Conservation (phyloP, 2,797 vertebrate species). For the Petrocephalus schoutedeni region DNA sequence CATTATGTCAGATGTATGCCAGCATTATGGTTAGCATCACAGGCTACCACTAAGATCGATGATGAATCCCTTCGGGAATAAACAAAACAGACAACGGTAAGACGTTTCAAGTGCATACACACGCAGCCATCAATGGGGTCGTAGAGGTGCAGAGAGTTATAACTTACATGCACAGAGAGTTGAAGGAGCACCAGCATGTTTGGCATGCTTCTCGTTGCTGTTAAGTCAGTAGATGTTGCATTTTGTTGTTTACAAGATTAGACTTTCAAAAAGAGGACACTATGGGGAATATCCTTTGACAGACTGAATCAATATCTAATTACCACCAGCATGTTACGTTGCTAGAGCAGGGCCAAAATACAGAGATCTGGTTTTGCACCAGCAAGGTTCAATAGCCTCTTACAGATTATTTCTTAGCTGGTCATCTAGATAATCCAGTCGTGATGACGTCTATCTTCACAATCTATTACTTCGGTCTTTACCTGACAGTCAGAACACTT, state of each 20-base stretch:
- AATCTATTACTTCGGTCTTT: conserved; percentile 47
- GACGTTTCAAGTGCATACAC: not conserved
- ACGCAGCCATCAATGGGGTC: not conserved
- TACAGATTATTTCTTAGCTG: conserved; percentile 61
- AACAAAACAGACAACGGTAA: not conserved
- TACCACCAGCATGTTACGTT: conserved; percentile 62
- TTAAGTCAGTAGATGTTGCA: conserved; percentile 48
- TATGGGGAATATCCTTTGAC: conserved; percentile 61
- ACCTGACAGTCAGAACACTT: conserved; percentile 53
- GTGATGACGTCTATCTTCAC: conserved; percentile 47
- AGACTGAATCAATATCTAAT: conserved; percentile 79
- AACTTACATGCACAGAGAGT: not conserved
- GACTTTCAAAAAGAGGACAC: conserved; percentile 50
- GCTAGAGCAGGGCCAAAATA: conserved; percentile 42
- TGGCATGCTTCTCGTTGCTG: not conserved
- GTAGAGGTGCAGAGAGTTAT: not conserved
- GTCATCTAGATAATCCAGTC: conserved; percentile 58
- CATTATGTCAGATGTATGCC: not conserved
- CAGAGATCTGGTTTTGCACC: conserved; percentile 50
- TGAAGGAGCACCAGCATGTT: not conserved
- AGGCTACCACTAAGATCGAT: not conserved
- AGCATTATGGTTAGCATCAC: not conserved
- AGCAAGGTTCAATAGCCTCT: conserved; percentile 51
- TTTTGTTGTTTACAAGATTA: conserved; percentile 55
- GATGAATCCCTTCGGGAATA: not conserved